Base-by-base conservation (phyloP, 2,888 invertebrate genomes). In the Papilio gigon region DNA sequence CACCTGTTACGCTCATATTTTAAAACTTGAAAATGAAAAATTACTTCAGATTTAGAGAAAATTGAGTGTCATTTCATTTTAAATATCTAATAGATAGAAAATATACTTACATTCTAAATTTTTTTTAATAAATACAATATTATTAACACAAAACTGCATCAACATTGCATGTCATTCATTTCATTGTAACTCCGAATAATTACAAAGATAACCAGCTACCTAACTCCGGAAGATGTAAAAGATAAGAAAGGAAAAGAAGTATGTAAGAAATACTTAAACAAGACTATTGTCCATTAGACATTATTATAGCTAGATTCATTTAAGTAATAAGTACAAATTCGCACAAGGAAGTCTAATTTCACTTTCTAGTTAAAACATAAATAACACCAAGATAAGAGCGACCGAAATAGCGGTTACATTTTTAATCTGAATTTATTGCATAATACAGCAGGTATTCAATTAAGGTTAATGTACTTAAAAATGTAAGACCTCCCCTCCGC, bases 391-490 rank as follows among this genome's bases (percentile, higher is more conserved):
- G 30, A 56, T n/a, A 30, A 30, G 53, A 71, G 71, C 75, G 74
- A 50, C 67, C 70, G 71, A 80, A 72, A 78, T 78, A 76, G 77
- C 74, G 74, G 73, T 79, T 79, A 80, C 80, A 82, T 76, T 82
- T n/a, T 83, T 88, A 84, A 89, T 87, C 85, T 83, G 83, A 86
- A 89, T 89, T 85, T 81, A 86, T 83, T 80, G 84, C 82, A 80
- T 77, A 84, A 85, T 83, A 78, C 81, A 83, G 80, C 81, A 84
- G 84, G 86, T 87, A 84, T 88, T 88, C 85, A 84, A 86, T 88
- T 89, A 88, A 78, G 82, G 82, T 84, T 84, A 87, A 87, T 86
- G 85, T 84, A 84, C 88, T 90, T 82, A 88, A 90, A 90, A 89
- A 88, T 87, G 83, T 83, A 88, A 76, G 74, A 80, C 75, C 76